Conservation (phyloP, 2,888 invertebrate genomes). For the Ariolimax columbianus region DNA sequence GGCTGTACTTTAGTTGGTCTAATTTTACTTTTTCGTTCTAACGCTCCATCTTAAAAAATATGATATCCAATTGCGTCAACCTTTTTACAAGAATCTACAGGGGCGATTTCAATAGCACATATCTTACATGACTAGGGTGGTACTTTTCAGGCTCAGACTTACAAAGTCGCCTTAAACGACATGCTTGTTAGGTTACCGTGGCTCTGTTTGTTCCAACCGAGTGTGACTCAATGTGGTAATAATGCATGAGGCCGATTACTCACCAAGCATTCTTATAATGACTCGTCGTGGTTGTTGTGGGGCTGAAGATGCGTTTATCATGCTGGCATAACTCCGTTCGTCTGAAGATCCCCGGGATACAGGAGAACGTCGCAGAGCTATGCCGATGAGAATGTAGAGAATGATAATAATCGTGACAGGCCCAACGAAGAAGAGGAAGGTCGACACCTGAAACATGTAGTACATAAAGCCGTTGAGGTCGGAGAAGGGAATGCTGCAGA, state of each 20-base stretch:
- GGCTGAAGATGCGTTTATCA: conserved; percentile 26
- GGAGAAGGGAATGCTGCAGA: conserved; percentile 66
- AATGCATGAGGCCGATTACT: conserved; percentile 33
- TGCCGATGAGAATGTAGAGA: conserved; percentile 82
- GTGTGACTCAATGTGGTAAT: background rate
- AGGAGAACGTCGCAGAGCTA: conserved; percentile 65
- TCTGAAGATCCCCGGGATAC: conserved; percentile 56
- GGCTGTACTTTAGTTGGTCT: too few species aligned
- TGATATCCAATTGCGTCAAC: too few species aligned
- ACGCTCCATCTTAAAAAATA: too few species aligned
- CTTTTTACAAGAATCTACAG: too few species aligned
- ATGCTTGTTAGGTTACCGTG: too few species aligned
- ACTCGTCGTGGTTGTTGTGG: conserved; percentile 61
- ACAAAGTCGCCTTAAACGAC: too few species aligned
- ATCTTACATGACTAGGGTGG: too few species aligned
- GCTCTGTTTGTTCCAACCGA: too few species aligned
- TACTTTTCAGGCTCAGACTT: too few species aligned
- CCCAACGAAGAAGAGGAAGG: conserved; percentile 79
- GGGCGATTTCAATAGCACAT: too few species aligned
- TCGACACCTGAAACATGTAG: conserved; percentile 56
- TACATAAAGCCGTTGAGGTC: conserved; percentile 58
- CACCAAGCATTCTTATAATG: conserved; percentile 70
- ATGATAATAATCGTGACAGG: conserved; percentile 86
- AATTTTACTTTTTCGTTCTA: too few species aligned
- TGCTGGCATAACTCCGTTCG: conserved; percentile 52